Evolutionary conservation across 1,140 invertebrate species (phyloP).

Genomic region (Anoplophora glabripennis): DNA sequence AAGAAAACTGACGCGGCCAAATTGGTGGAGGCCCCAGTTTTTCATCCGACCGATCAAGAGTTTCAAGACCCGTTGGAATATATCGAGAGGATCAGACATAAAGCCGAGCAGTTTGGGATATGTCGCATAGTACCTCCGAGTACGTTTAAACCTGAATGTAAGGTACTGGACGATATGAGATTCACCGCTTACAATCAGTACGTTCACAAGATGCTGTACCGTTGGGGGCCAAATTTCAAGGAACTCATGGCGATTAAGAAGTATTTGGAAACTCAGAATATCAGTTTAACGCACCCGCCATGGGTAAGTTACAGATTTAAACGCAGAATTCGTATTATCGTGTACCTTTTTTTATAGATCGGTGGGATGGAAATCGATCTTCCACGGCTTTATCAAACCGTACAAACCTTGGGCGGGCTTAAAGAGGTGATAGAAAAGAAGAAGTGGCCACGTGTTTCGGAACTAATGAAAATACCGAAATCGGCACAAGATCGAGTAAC

Average conservation of each 20-base stretch:
- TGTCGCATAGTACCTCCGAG: slow-evolving; percentile 86
- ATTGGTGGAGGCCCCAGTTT: slow-evolving; percentile 78
- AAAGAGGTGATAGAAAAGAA: slow-evolving; percentile 89
- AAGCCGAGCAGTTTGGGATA: slow-evolving; percentile 81
- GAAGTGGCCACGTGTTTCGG: slow-evolving; percentile 85
- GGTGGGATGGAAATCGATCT: slow-evolving; percentile 89
- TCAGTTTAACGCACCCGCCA: slow-evolving; percentile 71
- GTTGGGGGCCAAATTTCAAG: slow-evolving; percentile 87
- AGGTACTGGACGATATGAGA: slow-evolving; percentile 81
- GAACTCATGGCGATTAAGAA: slow-evolving; percentile 85
- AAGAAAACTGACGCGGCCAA: slow-evolving; percentile 53
- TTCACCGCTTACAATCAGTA: slow-evolving; percentile 86
- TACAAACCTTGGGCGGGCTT: slow-evolving; percentile 81
- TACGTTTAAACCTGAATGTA: slow-evolving; percentile 85
- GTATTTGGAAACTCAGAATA: slow-evolving; percentile 75
- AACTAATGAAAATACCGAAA: slow-evolving; percentile 83
- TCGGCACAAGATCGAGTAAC: slow-evolving; percentile 77
- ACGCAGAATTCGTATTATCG: neutral
- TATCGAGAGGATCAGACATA: slow-evolving; percentile 77
- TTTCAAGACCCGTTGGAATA: slow-evolving; percentile 81
- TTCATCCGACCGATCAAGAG: slow-evolving; percentile 72
- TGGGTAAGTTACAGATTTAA: slow-evolving; percentile 55
- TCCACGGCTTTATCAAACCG: slow-evolving; percentile 79
- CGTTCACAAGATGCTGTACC: slow-evolving; percentile 81
- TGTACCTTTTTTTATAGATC: slow-evolving; percentile 55